A percentile compares a stretch with the other conserved stretches of the same genome.
Conservation (phyloP, 2,113 vertebrate species). For the Mugil cephalus region DNA sequence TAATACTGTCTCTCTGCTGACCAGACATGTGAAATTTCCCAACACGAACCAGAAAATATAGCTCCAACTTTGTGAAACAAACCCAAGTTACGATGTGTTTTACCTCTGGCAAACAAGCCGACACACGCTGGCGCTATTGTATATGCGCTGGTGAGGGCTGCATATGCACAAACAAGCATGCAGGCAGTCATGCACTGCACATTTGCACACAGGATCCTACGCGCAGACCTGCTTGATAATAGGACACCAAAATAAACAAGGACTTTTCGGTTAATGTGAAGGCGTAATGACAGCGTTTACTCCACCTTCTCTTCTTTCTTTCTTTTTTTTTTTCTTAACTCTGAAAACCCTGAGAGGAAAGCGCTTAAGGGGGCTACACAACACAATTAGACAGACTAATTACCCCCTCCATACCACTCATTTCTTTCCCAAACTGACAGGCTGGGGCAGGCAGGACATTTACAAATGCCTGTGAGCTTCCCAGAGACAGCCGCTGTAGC, state of each 20-base stretch:
- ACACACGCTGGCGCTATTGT: slow-evolving; percentile 60
- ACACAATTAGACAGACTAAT: slow-evolving; percentile 78
- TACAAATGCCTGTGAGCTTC: slow-evolving; percentile 22
- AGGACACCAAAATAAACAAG: slow-evolving; percentile 28
- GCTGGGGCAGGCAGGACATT: slow-evolving; percentile 60
- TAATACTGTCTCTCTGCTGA: background rate
- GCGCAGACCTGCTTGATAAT: slow-evolving; percentile 28
- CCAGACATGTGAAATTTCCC: slow-evolving; percentile 24
- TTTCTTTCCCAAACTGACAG: slow-evolving; percentile 66
- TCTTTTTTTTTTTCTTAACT: background rate
- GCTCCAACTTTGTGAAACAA: slow-evolving; percentile 1
- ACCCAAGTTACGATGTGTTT: slow-evolving; percentile 32
- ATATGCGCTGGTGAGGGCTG: slow-evolving; percentile 24
- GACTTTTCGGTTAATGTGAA: slow-evolving; percentile 35
- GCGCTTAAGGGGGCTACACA: slow-evolving; percentile 42
- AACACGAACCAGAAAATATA: background rate
- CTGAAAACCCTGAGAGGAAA: slow-evolving; percentile 27
- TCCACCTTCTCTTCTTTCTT: slow-evolving; percentile 31
- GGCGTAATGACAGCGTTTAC: slow-evolving; percentile 51
- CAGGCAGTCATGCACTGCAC: slow-evolving; percentile 9
- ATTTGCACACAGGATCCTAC: slow-evolving; percentile 6
- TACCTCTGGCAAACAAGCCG: slow-evolving; percentile 69
- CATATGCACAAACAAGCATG: slow-evolving; percentile 56
- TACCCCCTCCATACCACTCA: slow-evolving; percentile 68
- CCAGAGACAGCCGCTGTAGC: slow-evolving; percentile 2